Percentiles rank a stretch among this genome's conserved stretches.
Conservation (phyloP, 2,888 invertebrate species). For the Escarpia spicata region DNA sequence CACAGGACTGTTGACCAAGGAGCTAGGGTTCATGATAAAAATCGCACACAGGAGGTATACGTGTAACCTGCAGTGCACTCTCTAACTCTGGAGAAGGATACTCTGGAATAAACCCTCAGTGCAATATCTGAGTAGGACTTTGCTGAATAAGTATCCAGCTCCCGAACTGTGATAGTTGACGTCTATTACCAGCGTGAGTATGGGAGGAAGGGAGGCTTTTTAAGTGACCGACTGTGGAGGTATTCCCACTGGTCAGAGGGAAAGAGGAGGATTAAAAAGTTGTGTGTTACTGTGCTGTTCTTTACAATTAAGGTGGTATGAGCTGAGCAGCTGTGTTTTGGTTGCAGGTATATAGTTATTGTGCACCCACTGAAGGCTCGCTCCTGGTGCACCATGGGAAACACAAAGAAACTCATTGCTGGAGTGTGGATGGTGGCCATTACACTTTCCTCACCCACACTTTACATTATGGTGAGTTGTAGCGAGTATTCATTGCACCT, state of each 20-base stretch:
- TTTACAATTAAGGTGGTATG: not conserved
- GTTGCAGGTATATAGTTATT: conserved; percentile 69
- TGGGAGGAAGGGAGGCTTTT: too few relatives aligned
- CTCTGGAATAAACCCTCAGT: too few relatives aligned
- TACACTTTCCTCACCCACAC: conserved; percentile 65
- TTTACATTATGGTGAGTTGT: conserved; percentile 65
- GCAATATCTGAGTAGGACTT: too few relatives aligned
- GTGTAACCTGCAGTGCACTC: too few relatives aligned
- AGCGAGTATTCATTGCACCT: not conserved
- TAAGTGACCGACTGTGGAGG: too few relatives aligned
- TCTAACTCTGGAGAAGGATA: too few relatives aligned
- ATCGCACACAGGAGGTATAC: too few relatives aligned
- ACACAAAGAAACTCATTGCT: conserved; percentile 66
- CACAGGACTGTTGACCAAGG: too few relatives aligned
- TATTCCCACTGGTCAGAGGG: not conserved
- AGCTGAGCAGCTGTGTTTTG: conserved; percentile 27
- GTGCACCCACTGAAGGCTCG: conserved; percentile 69
- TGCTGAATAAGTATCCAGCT: too few relatives aligned
- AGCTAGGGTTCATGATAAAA: too few relatives aligned
- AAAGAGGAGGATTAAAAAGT: not conserved
- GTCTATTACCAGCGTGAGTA: not conserved
- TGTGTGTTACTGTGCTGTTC: not conserved
- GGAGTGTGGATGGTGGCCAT: conserved; percentile 67
- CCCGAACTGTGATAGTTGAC: not conserved
- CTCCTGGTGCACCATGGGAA: conserved; percentile 68